Evolutionary conservation across 1,140 invertebrate species (phyloP).

Genomic region (Thaumatotibia leucotreta): DNA sequence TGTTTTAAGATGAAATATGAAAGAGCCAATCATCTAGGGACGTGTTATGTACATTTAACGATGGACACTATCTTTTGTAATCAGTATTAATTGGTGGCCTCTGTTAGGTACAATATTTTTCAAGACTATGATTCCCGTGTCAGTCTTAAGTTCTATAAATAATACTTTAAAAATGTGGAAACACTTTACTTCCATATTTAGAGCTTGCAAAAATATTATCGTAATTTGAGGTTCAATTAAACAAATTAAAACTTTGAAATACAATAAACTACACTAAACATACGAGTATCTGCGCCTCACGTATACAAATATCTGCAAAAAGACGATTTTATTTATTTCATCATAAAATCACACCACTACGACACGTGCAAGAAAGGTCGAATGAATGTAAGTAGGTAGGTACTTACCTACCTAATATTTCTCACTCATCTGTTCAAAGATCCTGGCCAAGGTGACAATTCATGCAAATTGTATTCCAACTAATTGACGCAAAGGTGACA

Average conservation of each 20-base stretch:
- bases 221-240: background rate
- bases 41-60: background rate
- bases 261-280: background rate
- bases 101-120: background rate
- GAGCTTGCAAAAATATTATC: background rate
- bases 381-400: too few species aligned
- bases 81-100: background rate
- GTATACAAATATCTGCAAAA: too few species aligned
- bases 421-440: too few species aligned
- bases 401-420: too few species aligned
- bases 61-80: constrained; percentile 5
- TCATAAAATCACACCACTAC: too few species aligned
- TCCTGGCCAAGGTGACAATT: too few species aligned
- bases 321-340: too few species aligned
- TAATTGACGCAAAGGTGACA: too few species aligned
- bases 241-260: too few species aligned
- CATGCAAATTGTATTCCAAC: too few species aligned
- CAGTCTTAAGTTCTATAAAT: too few species aligned
- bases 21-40: background rate
- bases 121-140: background rate
- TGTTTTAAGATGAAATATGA: background rate
- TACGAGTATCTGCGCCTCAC: too few species aligned
- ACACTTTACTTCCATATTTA: background rate
- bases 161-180: background rate
- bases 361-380: background rate